phyloP scores from a whole-genome alignment of 2,888 invertebrate genomes.

The Cyclophora albipunctata region DNA sequence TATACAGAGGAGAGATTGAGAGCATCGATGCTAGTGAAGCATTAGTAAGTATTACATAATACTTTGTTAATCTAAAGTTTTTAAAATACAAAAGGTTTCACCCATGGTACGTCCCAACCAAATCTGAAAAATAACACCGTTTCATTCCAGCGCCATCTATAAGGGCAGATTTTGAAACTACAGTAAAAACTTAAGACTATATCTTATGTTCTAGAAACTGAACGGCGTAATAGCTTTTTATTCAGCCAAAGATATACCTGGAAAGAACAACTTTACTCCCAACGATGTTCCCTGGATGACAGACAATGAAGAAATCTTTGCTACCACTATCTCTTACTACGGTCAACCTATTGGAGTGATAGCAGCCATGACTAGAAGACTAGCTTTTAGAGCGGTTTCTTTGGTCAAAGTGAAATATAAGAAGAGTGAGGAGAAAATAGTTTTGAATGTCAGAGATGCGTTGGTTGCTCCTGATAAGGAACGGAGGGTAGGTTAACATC shows the following conservation, averaged over 20 bases:
- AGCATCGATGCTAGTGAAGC: constrained; percentile 77
- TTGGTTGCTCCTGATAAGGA: constrained; percentile 59
- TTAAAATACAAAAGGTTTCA: not conserved
- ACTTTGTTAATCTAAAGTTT: not conserved
- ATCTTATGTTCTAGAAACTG: constrained; percentile 59
- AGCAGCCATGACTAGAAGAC: constrained; percentile 76
- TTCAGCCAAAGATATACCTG: constrained; percentile 81
- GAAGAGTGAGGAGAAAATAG: constrained; percentile 50
- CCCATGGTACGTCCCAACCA: too few relatives aligned
- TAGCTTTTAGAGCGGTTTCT: constrained; percentile 46
- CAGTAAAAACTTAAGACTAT: too few relatives aligned
- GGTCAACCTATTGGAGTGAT: constrained; percentile 86
- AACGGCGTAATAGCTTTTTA: constrained; percentile 80
- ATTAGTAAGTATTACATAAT: constrained; percentile 58
- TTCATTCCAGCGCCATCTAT: too few relatives aligned
- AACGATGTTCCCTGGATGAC: constrained; percentile 43
- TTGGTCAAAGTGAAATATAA: constrained; percentile 74
- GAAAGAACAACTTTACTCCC: constrained; percentile 77
- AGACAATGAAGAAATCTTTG: constrained; percentile 68
- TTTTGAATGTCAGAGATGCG: constrained; percentile 66
- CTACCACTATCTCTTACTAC: constrained; percentile 75
- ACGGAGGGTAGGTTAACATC: constrained; percentile 39
- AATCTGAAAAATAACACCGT: too few relatives aligned
- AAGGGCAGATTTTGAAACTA: too few relatives aligned
- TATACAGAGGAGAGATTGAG: constrained; percentile 73